phyloP scores from a whole-genome alignment of 2,113 vertebrate genomes.

The Carassius gibelio region DNA sequence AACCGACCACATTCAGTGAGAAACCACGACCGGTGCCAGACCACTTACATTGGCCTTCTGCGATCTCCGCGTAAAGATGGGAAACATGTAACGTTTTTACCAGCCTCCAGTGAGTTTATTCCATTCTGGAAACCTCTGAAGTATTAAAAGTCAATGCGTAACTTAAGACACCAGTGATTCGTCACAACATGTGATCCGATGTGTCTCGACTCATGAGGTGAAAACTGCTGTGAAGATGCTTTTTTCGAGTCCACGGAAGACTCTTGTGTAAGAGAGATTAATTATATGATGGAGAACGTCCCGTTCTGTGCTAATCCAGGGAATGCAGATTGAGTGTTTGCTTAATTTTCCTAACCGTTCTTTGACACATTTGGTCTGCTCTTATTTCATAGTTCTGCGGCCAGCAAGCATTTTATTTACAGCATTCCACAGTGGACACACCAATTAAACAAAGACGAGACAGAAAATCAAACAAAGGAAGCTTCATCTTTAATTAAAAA shows the following conservation, averaged over 20 bases:
- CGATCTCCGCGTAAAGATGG: not conserved
- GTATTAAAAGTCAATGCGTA: not conserved
- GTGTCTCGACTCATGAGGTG: not conserved
- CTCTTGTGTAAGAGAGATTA: not conserved
- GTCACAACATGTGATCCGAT: not conserved
- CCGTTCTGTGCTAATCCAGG: not conserved
- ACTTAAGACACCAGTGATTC: too few relatives aligned
- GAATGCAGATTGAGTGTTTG: conserved; percentile 17
- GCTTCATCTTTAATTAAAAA: not conserved
- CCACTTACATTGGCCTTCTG: conserved; percentile 9
- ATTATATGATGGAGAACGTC: not conserved
- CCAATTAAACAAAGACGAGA: conserved; percentile 35
- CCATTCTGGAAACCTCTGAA: not conserved
- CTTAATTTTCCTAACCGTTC: conserved; percentile 39
- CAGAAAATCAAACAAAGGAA: not conserved
- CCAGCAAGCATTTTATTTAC: conserved; percentile 70
- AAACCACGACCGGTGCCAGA: conserved; percentile 30
- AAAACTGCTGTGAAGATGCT: not conserved
- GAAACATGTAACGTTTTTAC: conserved; percentile 6
- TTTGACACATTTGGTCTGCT: conserved; percentile 39
- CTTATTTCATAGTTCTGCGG: conserved; percentile 61
- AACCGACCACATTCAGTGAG: conserved; percentile 9
- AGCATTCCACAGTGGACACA: conserved; percentile 68
- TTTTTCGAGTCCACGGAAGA: not conserved
- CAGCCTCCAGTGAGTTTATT: not conserved